Evolutionary conservation across 2,113 vertebrate genomes (phyloP).

Genomic region (Crotalus helleri): DNA sequence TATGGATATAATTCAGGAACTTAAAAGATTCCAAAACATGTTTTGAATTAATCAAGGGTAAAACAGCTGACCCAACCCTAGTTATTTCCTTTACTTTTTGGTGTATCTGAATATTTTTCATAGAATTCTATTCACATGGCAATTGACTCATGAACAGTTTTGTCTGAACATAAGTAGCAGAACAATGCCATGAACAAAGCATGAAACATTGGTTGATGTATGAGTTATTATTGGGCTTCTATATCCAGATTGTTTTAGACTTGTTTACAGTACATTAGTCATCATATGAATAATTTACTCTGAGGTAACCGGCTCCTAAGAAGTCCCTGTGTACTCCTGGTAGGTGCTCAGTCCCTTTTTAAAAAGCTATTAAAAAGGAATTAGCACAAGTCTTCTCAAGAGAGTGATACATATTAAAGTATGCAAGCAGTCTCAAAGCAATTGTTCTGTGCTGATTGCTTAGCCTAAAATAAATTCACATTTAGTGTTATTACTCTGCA

Average conservation of each 20-base stretch:
- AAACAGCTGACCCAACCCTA: background rate
- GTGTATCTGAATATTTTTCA: background rate
- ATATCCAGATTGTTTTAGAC: background rate
- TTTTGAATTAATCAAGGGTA: background rate
- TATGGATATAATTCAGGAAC: background rate
- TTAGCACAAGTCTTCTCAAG: slow-evolving; percentile 1
- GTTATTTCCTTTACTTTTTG: background rate
- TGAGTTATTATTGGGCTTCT: background rate
- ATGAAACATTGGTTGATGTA: background rate
- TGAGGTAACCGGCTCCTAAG: background rate
- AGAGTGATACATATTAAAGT: background rate
- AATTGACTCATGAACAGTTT: background rate
- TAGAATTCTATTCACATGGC: background rate
- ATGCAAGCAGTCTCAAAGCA: background rate
- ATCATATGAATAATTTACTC: background rate
- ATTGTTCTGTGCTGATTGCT: slow-evolving; percentile 7
- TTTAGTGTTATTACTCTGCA: background rate
- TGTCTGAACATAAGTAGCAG: background rate
- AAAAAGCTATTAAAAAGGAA: background rate
- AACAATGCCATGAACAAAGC: background rate
- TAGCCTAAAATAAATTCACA: background rate
- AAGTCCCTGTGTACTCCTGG: background rate
- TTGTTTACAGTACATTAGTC: background rate
- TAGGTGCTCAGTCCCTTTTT: slow-evolving; percentile 4
- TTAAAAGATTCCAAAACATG: background rate